Percentiles rank a stretch among this genome's conserved stretches.
These are phyloP conservation scores for Urosaurus nigricauda DNA, from an alignment of 2,797 vertebrate genomes.

Conservation along the genomic window DNA sequence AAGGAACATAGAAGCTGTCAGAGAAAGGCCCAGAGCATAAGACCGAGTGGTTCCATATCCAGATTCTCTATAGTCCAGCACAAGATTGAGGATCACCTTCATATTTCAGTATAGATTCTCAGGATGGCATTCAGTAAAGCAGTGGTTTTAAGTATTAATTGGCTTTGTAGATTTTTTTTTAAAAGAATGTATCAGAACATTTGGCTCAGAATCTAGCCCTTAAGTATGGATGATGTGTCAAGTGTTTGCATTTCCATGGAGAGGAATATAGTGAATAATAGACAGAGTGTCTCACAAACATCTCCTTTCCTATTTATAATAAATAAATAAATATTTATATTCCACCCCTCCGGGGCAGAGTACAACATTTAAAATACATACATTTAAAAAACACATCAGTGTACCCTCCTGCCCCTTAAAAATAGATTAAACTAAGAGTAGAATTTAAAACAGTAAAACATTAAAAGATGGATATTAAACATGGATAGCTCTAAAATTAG, in stretches of 20 bases:
- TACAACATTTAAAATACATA: no score
- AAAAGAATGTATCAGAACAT: not conserved
- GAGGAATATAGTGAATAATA: not conserved
- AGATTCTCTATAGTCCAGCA: not conserved
- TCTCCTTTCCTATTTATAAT: constrained; percentile 32
- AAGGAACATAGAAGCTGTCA: not conserved
- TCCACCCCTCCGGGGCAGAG: no score
- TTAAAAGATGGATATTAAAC: no score
- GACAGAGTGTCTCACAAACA: constrained; percentile 29
- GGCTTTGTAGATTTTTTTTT: no score
- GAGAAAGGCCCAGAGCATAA: not conserved
- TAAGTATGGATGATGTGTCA: not conserved
- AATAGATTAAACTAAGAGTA: no score
- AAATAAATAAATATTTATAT: no score
- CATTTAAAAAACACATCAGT: no score
- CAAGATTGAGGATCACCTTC: not conserved
- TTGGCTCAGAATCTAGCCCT: not conserved
- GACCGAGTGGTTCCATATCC: not conserved
- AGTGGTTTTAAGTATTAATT: not conserved
- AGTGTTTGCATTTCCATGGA: constrained; percentile 15
- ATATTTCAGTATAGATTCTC: not conserved
- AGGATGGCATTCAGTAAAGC: not conserved
- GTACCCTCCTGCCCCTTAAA: no score
- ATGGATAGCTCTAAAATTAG: no score
- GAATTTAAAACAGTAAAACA: no score